Base-by-base conservation (phyloP, 2,113 vertebrate species). In the Ictalurus furcatus region DNA sequence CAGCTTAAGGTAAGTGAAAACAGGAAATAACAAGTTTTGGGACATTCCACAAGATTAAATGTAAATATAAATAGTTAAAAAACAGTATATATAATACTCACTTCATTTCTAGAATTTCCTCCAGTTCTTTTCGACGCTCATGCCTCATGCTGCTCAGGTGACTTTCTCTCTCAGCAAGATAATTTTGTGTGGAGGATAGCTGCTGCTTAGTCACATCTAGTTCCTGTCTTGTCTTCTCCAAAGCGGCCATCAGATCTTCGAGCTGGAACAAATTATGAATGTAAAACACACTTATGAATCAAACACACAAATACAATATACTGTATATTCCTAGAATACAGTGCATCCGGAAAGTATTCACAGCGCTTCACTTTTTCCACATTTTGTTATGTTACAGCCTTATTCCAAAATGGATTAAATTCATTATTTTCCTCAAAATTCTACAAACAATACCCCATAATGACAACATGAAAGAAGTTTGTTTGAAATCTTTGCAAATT, bases 31-130 rank as follows among this genome's bases (percentile, higher is more conserved):
- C 0, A 17, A 69, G 4, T 14, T 14, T 30, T 25, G n/a, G 4
- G 12, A 69, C 65, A 67, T n/a, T 67, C 65, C 7, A 34, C 12
- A 34, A 30, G 3, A 69, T 69, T 30, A 69, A 16, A 30, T 69
- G n/a, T 69, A 30, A 69, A 69, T 30, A 69, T 69, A 17, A 69
- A 69, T 69, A 4, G 56, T 16, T 4, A 67, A 67, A n/a, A 44
- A 44, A 4, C 44, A 44, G 44, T 65, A 3, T 61, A 6, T 23
- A 7, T 63, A 25, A 25, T 63, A 96, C 98, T 98, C 94, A 99
- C 98, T 99, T 99, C 97, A 99, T 98, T 95, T 99, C 98, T 89
- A 99, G 95, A 88, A 99, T 98, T 94, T 99, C 98, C 92, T 98
- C 97, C 54, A 99, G 96, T 94, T 99, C 98, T 88, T 97, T 98